Percentiles rank a stretch among this genome's conserved stretches.
Conservation (phyloP, 2,113 vertebrate genomes). For the Halichoeres trimaculatus region DNA sequence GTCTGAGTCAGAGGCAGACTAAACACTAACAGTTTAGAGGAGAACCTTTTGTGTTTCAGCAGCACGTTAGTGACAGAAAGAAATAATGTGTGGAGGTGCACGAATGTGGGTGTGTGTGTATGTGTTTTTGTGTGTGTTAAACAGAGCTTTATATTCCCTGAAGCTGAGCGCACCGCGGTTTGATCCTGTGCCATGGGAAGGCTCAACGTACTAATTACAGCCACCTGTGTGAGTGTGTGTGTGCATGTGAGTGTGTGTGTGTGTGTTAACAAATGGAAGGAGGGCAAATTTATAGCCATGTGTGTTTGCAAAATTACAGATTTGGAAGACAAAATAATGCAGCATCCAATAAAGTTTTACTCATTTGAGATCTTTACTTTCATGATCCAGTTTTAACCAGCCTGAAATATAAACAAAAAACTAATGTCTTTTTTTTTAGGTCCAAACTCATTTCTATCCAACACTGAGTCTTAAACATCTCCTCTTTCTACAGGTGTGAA, state of each 20-base stretch:
- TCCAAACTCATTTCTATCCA: too few species aligned
- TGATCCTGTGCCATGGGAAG: slow-evolving; percentile 77
- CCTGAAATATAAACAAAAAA: too few species aligned
- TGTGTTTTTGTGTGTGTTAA: slow-evolving; percentile 49
- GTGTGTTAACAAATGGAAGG: slow-evolving; percentile 19
- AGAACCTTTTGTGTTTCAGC: slow-evolving; percentile 51
- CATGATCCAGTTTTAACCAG: too few species aligned
- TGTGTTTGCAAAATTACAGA: slow-evolving; percentile 55
- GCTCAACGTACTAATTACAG: slow-evolving; percentile 77
- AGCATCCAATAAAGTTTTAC: neutral
- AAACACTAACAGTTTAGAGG: slow-evolving; percentile 67
- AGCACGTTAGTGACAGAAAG: slow-evolving; percentile 36
- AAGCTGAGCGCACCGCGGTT: slow-evolving; percentile 63
- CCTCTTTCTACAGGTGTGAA: neutral
- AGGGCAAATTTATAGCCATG: slow-evolving; percentile 43
- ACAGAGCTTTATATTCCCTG: slow-evolving; percentile 68
- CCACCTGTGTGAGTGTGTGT: slow-evolving; percentile 73
- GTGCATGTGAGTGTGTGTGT: slow-evolving; percentile 14
- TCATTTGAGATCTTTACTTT: too few species aligned
- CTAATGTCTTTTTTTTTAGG: too few species aligned
- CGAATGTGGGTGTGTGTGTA: slow-evolving; percentile 11
- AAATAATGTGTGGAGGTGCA: slow-evolving; percentile 56
- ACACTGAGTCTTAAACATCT: neutral
- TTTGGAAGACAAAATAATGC: slow-evolving; percentile 18
- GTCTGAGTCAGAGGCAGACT: slow-evolving; percentile 63